These are phyloP conservation scores for Tenthredo livida DNA, from an alignment of 2,888 invertebrate genomes.

Conservation along the genomic window DNA sequence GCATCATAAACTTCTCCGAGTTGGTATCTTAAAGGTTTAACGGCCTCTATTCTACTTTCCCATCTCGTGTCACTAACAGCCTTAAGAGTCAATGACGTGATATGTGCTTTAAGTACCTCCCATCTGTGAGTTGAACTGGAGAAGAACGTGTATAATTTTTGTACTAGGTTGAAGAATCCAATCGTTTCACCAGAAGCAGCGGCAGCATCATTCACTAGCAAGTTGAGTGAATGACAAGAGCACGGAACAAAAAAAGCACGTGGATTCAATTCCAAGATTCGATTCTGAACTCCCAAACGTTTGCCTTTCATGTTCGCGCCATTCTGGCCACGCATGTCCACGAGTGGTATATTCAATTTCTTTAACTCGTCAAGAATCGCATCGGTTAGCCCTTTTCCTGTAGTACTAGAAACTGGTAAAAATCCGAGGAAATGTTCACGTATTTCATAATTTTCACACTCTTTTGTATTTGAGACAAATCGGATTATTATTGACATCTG, in stretches of 20 bases:
- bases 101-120: conserved; percentile 56
- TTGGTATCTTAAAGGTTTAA: conserved; percentile 58
- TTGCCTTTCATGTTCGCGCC: conserved; percentile 55
- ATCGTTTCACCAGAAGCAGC: conserved; percentile 43
- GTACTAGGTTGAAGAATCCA: conserved; percentile 51
- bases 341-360: conserved; percentile 14
- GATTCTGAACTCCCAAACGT: conserved; percentile 48
- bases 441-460: conserved; percentile 22
- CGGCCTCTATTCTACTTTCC: conserved; percentile 59
- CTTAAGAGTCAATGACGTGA: conserved; percentile 59
- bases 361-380: conserved; percentile 51
- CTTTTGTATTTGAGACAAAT: conserved; percentile 1
- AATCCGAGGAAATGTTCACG: conserved; percentile 56
- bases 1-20: conserved; percentile 58
- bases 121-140: conserved; percentile 58
- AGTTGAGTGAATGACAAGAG: conserved; percentile 31
- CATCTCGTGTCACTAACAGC: conserved; percentile 60
- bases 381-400: conserved; percentile 47
- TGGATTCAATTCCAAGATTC: conserved; percentile 50
- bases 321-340: conserved; percentile 54
- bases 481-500: conserved; percentile 18
- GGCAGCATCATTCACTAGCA: conserved; percentile 48
- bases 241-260: conserved; percentile 54
- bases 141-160: conserved; percentile 54
- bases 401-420: conserved; percentile 44